Evolutionary conservation across 2,113 vertebrate genomes (phyloP).

Genomic region (Dissostichus mawsoni): DNA sequence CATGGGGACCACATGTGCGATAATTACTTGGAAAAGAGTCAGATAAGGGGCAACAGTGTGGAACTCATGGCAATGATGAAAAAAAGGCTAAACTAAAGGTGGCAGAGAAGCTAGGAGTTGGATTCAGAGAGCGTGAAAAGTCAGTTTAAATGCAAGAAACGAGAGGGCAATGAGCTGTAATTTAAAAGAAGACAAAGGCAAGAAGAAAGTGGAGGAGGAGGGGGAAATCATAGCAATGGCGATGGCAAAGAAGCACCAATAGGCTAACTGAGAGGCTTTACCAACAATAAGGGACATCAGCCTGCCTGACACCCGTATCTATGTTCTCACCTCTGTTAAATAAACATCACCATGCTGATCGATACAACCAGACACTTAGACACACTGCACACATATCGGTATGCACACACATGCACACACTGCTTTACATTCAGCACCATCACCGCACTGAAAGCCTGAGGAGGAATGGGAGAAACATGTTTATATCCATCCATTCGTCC

Average conservation of each 20-base stretch:
- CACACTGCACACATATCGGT: conserved; percentile 13
- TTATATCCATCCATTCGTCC: conserved; percentile 28
- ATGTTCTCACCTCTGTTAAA: conserved; percentile 58
- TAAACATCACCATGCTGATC: conserved; percentile 72
- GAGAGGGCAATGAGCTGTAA: conserved; percentile 9
- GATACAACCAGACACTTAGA: conserved; percentile 42
- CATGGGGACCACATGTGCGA: background rate
- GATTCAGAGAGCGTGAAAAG: background rate
- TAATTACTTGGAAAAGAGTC: conserved; percentile 30
- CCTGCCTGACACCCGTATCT: conserved; percentile 18
- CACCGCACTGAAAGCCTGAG: conserved; percentile 8
- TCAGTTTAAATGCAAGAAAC: conserved; percentile 1
- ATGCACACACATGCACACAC: background rate
- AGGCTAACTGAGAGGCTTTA: conserved; percentile 33
- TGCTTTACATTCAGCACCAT: conserved; percentile 53
- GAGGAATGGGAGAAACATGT: conserved; percentile 28
- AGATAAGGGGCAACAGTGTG: conserved; percentile 4
- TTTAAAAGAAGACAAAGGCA: conserved; percentile 26
- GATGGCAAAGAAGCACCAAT: background rate
- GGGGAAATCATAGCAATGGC: background rate
- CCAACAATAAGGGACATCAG: conserved; percentile 35
- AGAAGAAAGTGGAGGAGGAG: background rate
- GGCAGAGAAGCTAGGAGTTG: background rate
- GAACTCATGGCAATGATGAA: background rate
- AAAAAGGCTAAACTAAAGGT: background rate